phyloP scores from a whole-genome alignment of 1,140 invertebrate genomes.

The Drosophila nebulosa region DNA sequence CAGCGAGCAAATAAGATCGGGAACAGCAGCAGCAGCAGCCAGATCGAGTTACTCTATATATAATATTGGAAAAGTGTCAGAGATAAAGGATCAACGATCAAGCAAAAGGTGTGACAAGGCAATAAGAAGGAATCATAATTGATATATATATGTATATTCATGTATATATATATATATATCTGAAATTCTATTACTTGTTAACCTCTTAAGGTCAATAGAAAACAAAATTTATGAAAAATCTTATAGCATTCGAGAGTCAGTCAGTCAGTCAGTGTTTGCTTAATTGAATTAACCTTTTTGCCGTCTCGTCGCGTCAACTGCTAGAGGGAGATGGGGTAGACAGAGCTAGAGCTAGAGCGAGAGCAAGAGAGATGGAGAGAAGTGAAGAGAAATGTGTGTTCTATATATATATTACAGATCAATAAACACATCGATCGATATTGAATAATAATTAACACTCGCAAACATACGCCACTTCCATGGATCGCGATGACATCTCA shows the following conservation, averaged over 20 bases:
- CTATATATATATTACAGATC: conserved; percentile 31
- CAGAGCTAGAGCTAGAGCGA: too few relatives aligned
- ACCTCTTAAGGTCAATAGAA: conserved; percentile 56
- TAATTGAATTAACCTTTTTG: conserved; percentile 79
- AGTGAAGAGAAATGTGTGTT: not conserved
- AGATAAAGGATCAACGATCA: conserved; percentile 27
- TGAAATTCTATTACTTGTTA: conserved; percentile 51
- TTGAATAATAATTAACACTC: conserved; percentile 27
- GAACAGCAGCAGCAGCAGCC: not conserved
- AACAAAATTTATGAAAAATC: conserved; percentile 32
- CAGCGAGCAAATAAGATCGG: conserved; percentile 32
- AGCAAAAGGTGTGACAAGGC: not conserved
- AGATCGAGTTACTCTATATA: not conserved
- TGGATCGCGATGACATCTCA: conserved; percentile 70
- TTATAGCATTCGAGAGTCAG: conserved; percentile 21
- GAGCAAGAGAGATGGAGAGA: too few relatives aligned
- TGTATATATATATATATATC: not conserved
- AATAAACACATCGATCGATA: conserved; percentile 34
- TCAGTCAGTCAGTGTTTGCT: conserved; percentile 18
- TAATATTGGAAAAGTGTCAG: conserved; percentile 2
- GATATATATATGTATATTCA: not conserved
- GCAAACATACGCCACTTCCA: not conserved
- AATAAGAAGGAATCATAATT: not conserved
- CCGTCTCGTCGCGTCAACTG: conserved; percentile 28
- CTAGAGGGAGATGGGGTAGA: too few relatives aligned